Conservation (phyloP, 2,113 vertebrate species). For the Todiramphus saurophagus region DNA sequence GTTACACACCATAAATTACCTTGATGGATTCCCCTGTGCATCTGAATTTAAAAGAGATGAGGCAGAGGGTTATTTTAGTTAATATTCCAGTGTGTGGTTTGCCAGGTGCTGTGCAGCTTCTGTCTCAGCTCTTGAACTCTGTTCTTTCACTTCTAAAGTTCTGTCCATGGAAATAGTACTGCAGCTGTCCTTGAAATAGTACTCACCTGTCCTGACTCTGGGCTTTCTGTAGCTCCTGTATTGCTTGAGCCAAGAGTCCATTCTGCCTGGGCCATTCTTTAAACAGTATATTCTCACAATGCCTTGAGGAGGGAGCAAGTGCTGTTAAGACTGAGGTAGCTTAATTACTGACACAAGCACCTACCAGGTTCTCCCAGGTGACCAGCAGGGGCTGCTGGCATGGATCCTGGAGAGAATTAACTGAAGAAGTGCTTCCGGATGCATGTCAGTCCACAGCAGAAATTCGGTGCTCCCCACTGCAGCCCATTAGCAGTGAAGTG, state of each 20-base stretch:
- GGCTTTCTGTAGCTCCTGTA: not conserved
- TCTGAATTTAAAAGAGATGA: slow-evolving; percentile 49
- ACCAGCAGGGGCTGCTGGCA: not conserved
- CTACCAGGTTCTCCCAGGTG: not conserved
- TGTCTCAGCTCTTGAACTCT: not conserved
- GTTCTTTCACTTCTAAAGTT: not conserved
- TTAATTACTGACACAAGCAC: not conserved
- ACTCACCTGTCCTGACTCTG: not conserved
- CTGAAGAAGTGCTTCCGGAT: not conserved
- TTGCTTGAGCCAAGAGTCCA: not conserved
- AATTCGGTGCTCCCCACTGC: not conserved
- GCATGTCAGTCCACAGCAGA: not conserved
- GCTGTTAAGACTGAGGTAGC: not conserved
- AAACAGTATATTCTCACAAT: not conserved
- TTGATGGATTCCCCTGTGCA: slow-evolving; percentile 47
- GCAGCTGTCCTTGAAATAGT: not conserved
- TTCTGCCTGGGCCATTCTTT: not conserved
- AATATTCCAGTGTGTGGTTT: slow-evolving; percentile 17
- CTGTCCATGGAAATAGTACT: not conserved
- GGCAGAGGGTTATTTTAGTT: slow-evolving; percentile 36
- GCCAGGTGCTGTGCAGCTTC: not conserved
- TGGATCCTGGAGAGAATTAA: not conserved
- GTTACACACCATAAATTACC: slow-evolving; percentile 43
- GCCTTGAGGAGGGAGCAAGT: not conserved
- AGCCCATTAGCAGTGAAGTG: slow-evolving; percentile 29